A percentile compares a stretch with the other conserved stretches of the same genome.
phyloP scores from a whole-genome alignment of 23 tunicate genomes.

The Corella eumyota region DNA sequence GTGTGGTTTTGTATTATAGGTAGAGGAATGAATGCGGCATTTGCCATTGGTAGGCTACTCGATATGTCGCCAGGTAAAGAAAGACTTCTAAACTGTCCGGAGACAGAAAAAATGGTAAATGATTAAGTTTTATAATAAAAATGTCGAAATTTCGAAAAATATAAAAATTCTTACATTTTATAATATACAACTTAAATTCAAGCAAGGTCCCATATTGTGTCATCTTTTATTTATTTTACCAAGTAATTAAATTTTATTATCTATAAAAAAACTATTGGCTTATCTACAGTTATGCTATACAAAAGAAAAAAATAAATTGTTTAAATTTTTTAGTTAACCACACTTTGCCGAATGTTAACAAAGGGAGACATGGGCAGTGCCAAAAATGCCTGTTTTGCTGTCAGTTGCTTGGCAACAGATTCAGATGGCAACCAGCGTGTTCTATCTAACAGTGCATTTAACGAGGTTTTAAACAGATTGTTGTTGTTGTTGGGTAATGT shows the following conservation, averaged over 20 bases:
- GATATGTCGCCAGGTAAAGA: conserved; percentile 63
- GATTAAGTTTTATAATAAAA: no score
- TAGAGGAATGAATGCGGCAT: conserved; percentile 90
- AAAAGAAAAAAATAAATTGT: neutral
- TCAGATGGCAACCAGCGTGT: conserved; percentile 58
- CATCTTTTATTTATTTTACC: no score
- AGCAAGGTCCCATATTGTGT: no score
- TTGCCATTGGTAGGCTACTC: conserved; percentile 71
- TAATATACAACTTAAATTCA: no score
- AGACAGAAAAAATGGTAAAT: conserved; percentile 90
- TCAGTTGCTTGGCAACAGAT: conserved; percentile 74
- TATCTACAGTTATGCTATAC: neutral
- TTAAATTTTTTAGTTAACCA: conserved; percentile 21
- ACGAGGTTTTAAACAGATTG: conserved; percentile 30
- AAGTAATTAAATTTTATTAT: no score
- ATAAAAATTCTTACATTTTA: no score
- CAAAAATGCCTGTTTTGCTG: conserved; percentile 93
- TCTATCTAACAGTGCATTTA: conserved; percentile 21
- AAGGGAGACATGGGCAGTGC: conserved; percentile 84
- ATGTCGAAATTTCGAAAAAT: no score
- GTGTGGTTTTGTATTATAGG: no score
- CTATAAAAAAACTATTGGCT: neutral
- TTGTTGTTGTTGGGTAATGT: conserved; percentile 38
- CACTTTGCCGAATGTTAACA: conserved; percentile 69
- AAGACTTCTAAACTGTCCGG: conserved; percentile 33